These are phyloP conservation scores for Stigmatopora argus DNA, from an alignment of 2,113 vertebrate genomes.

Conservation along the genomic window DNA sequence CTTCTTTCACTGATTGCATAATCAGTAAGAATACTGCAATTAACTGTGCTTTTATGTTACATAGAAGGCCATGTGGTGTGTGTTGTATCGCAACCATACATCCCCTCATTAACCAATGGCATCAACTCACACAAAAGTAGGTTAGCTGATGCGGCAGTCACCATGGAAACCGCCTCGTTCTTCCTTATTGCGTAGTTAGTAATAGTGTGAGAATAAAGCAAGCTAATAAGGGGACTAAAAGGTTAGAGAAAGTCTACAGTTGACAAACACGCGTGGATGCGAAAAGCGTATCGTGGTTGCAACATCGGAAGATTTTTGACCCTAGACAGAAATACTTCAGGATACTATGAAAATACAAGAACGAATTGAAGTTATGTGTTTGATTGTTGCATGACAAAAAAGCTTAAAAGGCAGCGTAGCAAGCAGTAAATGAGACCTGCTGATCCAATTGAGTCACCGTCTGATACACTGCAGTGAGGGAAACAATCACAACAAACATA, in stretches of 20 bases:
- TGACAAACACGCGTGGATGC: background rate
- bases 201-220: conserved; percentile 16
- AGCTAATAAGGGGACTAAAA: conserved; percentile 27
- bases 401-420: conserved; percentile 21
- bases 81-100: conserved; percentile 33
- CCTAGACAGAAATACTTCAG: background rate
- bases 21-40: background rate
- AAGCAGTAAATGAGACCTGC: conserved; percentile 38
- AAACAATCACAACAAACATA: background rate
- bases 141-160: conserved; percentile 64
- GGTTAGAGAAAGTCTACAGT: conserved; percentile 16
- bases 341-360: no score
- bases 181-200: conserved; percentile 46
- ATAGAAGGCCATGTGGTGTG: background rate
- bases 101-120: conserved; percentile 48
- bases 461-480: conserved; percentile 27
- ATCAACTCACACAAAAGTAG: conserved; percentile 59
- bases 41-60: background rate
- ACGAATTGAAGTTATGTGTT: conserved; percentile 14
- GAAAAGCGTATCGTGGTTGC: background rate
- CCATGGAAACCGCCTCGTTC: conserved; percentile 62
- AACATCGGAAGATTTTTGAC: background rate
- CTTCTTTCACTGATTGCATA: background rate
- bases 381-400: conserved; percentile 34
- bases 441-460: conserved; percentile 27